Conservation (phyloP, 35 echinoderm and acorn worm genomes). For the Anneissia japonica region DNA sequence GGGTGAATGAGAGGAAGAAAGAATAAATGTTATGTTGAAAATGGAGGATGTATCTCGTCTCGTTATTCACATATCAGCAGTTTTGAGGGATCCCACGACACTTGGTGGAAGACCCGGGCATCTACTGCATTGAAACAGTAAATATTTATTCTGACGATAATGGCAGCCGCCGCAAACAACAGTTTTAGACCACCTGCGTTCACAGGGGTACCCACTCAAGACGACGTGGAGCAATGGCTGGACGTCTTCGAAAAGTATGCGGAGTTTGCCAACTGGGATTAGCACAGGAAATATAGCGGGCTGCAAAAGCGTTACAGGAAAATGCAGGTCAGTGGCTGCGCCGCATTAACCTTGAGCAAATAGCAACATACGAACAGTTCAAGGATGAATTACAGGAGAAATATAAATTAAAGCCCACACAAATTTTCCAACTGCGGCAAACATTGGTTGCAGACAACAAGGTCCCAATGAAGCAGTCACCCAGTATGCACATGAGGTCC, state of each 20-base stretch:
- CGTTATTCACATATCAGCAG: too few species aligned
- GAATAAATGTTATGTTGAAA: too few species aligned
- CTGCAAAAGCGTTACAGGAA: constrained; percentile 9
- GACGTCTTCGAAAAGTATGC: background rate
- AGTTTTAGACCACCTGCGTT: too few species aligned
- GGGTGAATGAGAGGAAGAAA: too few species aligned
- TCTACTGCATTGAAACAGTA: too few species aligned
- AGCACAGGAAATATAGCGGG: constrained; percentile 1
- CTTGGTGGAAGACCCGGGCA: too few species aligned
- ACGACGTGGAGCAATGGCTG: constrained; percentile 13
- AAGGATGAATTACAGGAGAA: background rate
- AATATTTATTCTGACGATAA: too few species aligned
- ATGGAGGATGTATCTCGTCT: too few species aligned
- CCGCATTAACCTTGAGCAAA: background rate
- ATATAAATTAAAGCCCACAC: background rate
- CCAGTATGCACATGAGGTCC: constrained; percentile 11
- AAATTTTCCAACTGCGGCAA: constrained; percentile 14
- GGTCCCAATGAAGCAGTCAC: background rate
- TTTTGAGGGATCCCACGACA: too few species aligned
- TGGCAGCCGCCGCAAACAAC: too few species aligned
- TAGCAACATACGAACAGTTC: constrained; percentile 2
- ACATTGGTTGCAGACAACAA: constrained; percentile 7
- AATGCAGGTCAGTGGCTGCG: background rate
- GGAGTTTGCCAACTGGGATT: constrained; percentile 19
- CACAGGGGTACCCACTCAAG: too few species aligned